Evolutionary conservation across 2,797 vertebrate genomes (phyloP), one percentile per base, ranked within the genome.

Genomic region (Myotis pilosus): DNA sequence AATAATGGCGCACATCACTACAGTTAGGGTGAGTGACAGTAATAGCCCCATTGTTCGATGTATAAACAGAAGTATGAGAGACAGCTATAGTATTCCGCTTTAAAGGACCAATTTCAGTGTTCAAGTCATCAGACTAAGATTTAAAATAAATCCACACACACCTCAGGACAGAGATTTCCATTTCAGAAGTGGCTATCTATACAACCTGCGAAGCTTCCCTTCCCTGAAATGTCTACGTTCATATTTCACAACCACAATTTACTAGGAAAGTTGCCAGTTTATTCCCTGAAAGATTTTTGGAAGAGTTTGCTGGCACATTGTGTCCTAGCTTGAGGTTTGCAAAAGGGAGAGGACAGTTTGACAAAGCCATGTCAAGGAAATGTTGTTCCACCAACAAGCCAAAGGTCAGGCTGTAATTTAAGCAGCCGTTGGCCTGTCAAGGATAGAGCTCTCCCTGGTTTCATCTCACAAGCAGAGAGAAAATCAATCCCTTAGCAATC

Each of bases 391-490:
- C 57, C 55, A 60, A 53, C 53, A 75, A 94, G 80, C 41, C 95
- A 91, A 83, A 95, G 96, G 87, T 94, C 92, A 94, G 44, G 15
- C 19, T 33, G 60, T 66, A 87, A 84, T 30, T 74, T 69, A 86
- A 91, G 53, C 75, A 76, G 51, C 76, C 78, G 47, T 83, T 80
- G 76, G 66, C 66, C 49, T 74, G 60, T 95, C 89, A 94, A 57
- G 76, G 20, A 33, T 49, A 19, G 76, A 85, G 71, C 17, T 30
- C 23, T 36, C 38, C 49, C 89, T 16, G 20, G 49, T 83, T 88
- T 87, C 75, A 64, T 92, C 74, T 76, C n/a, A 0, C 28, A 76
- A 69, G 33, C 55, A 60, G 36, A 25, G 83, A 94, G 69, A 83
- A 88, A 92, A 95, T 51, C 82, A 82, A 85, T 87, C 71, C 6